A percentile compares a stretch with the other conserved stretches of the same genome.
phyloP scores from a whole-genome alignment of 1,140 invertebrate species.

The Armadillidium nasatum region DNA sequence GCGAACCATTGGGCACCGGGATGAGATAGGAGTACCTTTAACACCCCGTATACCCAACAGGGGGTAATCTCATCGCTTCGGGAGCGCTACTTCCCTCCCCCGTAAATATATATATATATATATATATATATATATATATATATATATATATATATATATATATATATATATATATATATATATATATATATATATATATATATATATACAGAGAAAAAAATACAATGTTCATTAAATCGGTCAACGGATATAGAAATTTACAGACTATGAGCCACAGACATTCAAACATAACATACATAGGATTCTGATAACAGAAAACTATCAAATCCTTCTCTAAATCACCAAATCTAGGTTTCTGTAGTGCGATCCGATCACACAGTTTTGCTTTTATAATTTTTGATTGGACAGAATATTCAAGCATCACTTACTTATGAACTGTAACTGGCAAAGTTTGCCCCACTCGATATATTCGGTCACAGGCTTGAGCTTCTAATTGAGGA shows the following conservation, averaged over 20 bases:
- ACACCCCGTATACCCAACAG: too few relatives aligned
- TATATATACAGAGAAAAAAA: too few relatives aligned
- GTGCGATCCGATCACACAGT: not conserved
- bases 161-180: too few relatives aligned
- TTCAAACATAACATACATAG: not conserved
- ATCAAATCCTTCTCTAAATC: not conserved
- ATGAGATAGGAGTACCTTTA: too few relatives aligned
- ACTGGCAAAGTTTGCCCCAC: conserved; percentile 79
- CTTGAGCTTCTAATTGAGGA: conserved; percentile 85
- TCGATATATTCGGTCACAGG: conserved; percentile 84
- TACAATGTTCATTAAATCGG: too few relatives aligned
- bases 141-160: too few relatives aligned
- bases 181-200: too few relatives aligned
- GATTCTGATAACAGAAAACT: not conserved
- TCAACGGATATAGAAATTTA: not conserved
- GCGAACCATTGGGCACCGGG: too few relatives aligned
- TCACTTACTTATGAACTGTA: conserved; percentile 69
- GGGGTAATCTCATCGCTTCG: too few relatives aligned
- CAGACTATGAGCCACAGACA: not conserved
- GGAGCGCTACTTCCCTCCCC: too few relatives aligned
- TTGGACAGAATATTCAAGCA: conserved; percentile 28
- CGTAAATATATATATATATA: too few relatives aligned
- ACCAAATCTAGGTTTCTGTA: conserved; percentile 12
- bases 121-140: too few relatives aligned
- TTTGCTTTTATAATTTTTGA: conserved; percentile 16